These are phyloP conservation scores for Oligia fasciuncula DNA, from an alignment of 2,888 invertebrate genomes.

Conservation along the genomic window DNA sequence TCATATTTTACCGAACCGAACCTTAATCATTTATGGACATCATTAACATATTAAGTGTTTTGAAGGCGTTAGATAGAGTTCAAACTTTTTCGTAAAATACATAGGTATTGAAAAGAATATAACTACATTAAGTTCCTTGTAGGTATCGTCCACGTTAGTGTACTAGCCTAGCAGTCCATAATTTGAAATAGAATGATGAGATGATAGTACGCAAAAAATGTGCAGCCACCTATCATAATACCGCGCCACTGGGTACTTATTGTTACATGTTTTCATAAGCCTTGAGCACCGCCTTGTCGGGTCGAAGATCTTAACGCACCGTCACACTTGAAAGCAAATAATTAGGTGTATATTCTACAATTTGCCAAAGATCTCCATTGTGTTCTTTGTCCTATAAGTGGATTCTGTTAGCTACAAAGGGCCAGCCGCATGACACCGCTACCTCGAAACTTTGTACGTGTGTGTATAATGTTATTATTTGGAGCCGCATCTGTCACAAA, in stretches of 20 bases:
- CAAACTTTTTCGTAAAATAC: constrained; percentile 16
- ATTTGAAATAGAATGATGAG: constrained; percentile 24
- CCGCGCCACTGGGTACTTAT: constrained; percentile 74
- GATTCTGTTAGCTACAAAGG: constrained; percentile 84
- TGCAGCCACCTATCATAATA: constrained; percentile 80
- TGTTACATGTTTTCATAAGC: constrained; percentile 87
- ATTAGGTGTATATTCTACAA: constrained; percentile 90
- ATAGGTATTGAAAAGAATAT: background rate
- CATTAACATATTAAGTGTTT: constrained; percentile 54
- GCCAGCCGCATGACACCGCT: constrained; percentile 83
- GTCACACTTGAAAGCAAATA: constrained; percentile 86
- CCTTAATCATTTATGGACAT: constrained; percentile 32
- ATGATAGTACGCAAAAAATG: constrained; percentile 63
- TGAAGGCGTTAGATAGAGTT: constrained; percentile 21
- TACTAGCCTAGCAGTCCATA: background rate
- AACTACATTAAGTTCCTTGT: constrained; percentile 25
- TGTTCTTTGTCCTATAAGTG: constrained; percentile 87
- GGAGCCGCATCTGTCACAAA: constrained; percentile 89
- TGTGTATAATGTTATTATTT: constrained; percentile 89
- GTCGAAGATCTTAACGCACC: constrained; percentile 82
- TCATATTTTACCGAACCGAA: constrained; percentile 28
- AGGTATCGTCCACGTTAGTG: background rate
- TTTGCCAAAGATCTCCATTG: constrained; percentile 88
- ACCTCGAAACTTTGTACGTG: constrained; percentile 78
- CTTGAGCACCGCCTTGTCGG: constrained; percentile 84